These are phyloP conservation scores for Xerus inauris DNA, from an alignment of 2,113 vertebrate species.

Conservation along the genomic window DNA sequence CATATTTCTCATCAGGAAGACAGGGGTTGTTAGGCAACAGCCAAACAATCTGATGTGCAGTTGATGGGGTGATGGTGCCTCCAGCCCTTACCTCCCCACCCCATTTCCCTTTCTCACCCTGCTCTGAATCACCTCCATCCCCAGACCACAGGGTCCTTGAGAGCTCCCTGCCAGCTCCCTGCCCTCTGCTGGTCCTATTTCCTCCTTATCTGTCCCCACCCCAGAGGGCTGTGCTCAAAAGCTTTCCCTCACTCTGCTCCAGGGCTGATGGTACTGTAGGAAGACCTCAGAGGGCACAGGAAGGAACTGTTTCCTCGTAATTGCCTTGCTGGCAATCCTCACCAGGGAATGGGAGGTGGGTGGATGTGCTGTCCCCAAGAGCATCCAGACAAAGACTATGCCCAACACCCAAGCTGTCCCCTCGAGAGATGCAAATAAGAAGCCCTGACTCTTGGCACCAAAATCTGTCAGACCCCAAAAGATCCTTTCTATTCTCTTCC, in stretches of 20 bases:
- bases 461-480: background rate
- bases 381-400: background rate
- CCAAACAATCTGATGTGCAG: background rate
- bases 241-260: too few species aligned
- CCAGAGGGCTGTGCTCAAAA: background rate
- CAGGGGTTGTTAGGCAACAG: background rate
- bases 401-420: background rate
- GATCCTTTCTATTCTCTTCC: background rate
- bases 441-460: background rate
- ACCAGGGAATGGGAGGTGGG: background rate
- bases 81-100: background rate
- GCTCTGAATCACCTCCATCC: background rate
- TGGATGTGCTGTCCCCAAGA: background rate
- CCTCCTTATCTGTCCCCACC: too few species aligned
- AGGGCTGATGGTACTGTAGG: background rate
- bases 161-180: background rate
- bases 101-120: background rate
- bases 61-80: too few species aligned
- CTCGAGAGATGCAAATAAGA: background rate
- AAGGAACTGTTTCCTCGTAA: background rate
- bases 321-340: background rate
- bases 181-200: background rate
- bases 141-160: background rate
- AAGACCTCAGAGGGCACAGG: background rate
- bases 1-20: rapidly evolving